These are phyloP conservation scores for Loripinus fragilis DNA, from an alignment of 2,888 invertebrate genomes.

Conservation along the genomic window DNA sequence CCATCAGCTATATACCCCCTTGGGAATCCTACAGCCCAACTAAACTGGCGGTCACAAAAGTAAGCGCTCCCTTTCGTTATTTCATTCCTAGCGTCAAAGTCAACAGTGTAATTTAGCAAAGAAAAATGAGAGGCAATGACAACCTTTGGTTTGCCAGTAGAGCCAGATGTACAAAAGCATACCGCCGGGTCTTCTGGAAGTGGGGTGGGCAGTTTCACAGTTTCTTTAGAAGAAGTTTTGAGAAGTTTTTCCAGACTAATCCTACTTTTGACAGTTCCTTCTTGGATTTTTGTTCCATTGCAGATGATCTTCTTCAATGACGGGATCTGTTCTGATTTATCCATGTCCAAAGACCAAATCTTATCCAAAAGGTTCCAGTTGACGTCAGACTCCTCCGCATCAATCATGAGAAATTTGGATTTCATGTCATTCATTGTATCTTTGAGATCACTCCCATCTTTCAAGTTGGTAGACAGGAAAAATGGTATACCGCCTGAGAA, in stretches of 20 bases:
- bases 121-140: constrained; percentile 44
- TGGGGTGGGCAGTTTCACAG: constrained; percentile 28
- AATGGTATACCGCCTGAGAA: constrained; percentile 46
- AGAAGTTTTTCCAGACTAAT: neutral
- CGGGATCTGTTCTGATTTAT: constrained; percentile 20
- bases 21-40: constrained; percentile 50
- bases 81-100: neutral
- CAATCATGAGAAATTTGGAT: constrained; percentile 32
- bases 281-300: constrained; percentile 17
- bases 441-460: constrained; percentile 52
- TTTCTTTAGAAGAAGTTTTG: neutral
- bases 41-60: constrained; percentile 47
- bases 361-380: constrained; percentile 43
- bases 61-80: constrained; percentile 20
- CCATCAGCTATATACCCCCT: constrained; percentile 42
- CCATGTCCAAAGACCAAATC: constrained; percentile 22
- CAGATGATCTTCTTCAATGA: constrained; percentile 32
- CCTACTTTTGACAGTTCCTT: neutral
- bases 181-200: constrained; percentile 48
- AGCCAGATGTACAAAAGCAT: constrained; percentile 46
- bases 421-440: constrained; percentile 26
- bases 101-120: constrained; percentile 38
- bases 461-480: constrained; percentile 28
- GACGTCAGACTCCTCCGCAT: constrained; percentile 23
- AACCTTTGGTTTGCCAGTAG: constrained; percentile 46